phyloP scores from a whole-genome alignment of 2,888 invertebrate species.

The Melikaiella ostensackeni region DNA sequence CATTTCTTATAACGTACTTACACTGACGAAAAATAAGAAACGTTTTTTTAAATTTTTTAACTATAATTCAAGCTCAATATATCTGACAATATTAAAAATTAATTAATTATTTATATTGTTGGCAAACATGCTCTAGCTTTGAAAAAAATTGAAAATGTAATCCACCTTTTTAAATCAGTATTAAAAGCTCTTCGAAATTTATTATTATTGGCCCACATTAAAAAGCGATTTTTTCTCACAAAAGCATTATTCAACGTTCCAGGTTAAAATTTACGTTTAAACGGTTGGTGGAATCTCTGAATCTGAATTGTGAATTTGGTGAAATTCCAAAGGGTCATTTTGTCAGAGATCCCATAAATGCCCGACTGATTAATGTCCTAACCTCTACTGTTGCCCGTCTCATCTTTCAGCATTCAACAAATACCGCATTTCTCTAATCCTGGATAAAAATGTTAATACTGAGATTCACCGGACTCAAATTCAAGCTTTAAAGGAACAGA shows the following conservation, averaged over 20 bases:
- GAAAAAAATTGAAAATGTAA: too few species aligned
- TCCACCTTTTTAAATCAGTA: not conserved
- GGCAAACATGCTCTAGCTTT: not conserved
- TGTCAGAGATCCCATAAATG: conserved; percentile 8
- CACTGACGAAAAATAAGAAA: not conserved
- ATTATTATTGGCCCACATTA: not conserved
- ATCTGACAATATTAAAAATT: not conserved
- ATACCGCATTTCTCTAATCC: not conserved
- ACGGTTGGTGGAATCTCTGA: conserved; percentile 14
- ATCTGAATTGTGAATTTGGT: conserved; percentile 11
- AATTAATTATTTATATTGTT: not conserved
- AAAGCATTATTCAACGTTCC: conserved; percentile 11
- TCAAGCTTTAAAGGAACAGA: not conserved
- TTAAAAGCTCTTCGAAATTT: not conserved
- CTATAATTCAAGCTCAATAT: not conserved
- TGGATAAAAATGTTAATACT: not conserved
- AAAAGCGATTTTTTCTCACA: conserved; percentile 12
- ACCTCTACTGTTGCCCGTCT: not conserved
- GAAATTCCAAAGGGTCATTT: conserved; percentile 19
- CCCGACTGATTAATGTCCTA: conserved; percentile 7
- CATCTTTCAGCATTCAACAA: conserved; percentile 11
- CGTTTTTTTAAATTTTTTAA: not conserved
- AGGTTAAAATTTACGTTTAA: conserved; percentile 15
- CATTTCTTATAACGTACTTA: not conserved
- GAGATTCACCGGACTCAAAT: not conserved